Evolutionary conservation across 2,797 vertebrate genomes (phyloP).

Genomic region (Pseudocheirus occidentalis): DNA sequence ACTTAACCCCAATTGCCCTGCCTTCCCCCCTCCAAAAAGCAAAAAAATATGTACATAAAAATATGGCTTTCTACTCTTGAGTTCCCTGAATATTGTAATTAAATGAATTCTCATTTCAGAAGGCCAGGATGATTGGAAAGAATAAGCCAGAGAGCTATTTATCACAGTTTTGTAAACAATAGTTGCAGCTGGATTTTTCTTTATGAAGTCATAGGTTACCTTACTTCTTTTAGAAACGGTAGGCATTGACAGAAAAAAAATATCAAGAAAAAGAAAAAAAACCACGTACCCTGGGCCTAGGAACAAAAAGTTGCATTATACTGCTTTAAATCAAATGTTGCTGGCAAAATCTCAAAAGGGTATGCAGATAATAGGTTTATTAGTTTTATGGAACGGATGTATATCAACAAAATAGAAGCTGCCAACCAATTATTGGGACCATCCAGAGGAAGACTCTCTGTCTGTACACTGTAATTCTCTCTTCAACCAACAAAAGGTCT

Average conservation of each 20-base stretch:
- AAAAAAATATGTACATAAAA: too few relatives aligned
- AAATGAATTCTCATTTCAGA: slow-evolving; percentile 72
- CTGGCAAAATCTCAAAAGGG: slow-evolving; percentile 21
- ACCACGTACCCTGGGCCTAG: not conserved
- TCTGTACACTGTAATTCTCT: slow-evolving; percentile 46
- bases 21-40: too few relatives aligned
- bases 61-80: slow-evolving; percentile 54
- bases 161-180: slow-evolving; percentile 44
- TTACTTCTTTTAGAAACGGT: slow-evolving; percentile 46
- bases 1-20: too few relatives aligned
- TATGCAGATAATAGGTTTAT: slow-evolving; percentile 45
- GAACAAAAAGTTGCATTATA: not conserved
- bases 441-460: slow-evolving; percentile 33
- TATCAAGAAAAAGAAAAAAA: not conserved
- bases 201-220: not conserved
- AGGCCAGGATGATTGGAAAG: slow-evolving; percentile 45
- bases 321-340: slow-evolving; percentile 25
- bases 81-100: slow-evolving; percentile 55
- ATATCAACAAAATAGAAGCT: slow-evolving; percentile 68
- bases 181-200: slow-evolving; percentile 61
- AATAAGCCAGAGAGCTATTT: slow-evolving; percentile 33
- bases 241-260: not conserved
- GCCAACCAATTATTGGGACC: slow-evolving; percentile 75
- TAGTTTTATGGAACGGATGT: slow-evolving; percentile 53
- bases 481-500: slow-evolving; percentile 56